These are phyloP conservation scores for Heteropelma amictum DNA, from an alignment of 2,888 invertebrate species.

Conservation along the genomic window DNA sequence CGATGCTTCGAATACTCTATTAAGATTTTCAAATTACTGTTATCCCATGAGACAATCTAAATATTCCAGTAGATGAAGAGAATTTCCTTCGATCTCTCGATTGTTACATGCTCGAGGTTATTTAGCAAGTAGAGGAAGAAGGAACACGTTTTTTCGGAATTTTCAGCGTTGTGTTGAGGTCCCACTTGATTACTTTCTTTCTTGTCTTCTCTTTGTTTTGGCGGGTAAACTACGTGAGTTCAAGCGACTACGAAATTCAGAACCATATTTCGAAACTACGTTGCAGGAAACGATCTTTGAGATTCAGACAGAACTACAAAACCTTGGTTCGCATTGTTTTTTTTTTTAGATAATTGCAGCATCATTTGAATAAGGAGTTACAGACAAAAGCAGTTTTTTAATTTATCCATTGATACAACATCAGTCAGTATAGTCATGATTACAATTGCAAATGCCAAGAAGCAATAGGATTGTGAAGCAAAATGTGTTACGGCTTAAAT, in stretches of 20 bases:
- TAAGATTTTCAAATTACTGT: neutral
- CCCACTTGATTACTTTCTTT: neutral
- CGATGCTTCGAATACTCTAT: neutral
- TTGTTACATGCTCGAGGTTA: no score
- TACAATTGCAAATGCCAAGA: no score
- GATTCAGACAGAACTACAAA: neutral
- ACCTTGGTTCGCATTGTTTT: neutral
- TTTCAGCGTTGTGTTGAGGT: neutral
- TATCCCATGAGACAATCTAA: no score
- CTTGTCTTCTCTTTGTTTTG: neutral
- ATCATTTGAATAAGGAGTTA: neutral
- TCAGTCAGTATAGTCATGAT: no score
- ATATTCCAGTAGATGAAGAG: neutral
- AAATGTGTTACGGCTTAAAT: no score
- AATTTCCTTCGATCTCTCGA: neutral
- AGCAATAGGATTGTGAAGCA: no score
- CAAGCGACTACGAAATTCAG: constrained; percentile 55
- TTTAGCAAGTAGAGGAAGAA: neutral
- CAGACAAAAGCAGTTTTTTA: no score
- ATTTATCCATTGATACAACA: no score
- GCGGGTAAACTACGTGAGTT: constrained; percentile 44
- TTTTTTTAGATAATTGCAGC: constrained; percentile 1
- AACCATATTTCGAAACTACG: constrained; percentile 47
- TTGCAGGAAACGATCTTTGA: constrained; percentile 26
- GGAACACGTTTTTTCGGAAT: neutral